Evolutionary conservation across 2,888 invertebrate species (phyloP).

Genomic region (Eristalis arbustorum): DNA sequence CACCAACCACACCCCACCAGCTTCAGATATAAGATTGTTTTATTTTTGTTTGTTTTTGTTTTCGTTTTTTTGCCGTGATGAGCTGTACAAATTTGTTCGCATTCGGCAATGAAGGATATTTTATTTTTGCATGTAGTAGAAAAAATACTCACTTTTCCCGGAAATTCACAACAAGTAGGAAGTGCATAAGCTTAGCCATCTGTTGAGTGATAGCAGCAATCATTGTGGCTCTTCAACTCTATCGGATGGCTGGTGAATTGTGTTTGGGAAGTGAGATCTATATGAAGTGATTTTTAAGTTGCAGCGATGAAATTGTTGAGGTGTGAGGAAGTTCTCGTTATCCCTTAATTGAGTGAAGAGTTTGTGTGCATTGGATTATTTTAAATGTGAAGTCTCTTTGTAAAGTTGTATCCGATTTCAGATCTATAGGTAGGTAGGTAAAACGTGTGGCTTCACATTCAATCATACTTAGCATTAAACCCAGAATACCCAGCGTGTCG

Average conservation of each 20-base stretch:
- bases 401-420: too few relatives aligned
- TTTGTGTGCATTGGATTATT: too few relatives aligned
- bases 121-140: constrained; percentile 43
- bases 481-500: too few relatives aligned
- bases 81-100: neutral
- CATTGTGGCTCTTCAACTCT: neutral
- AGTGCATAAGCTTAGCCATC: neutral
- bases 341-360: neutral
- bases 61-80: too few relatives aligned
- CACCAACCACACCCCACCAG: constrained; percentile 16
- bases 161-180: neutral
- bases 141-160: neutral
- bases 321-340: neutral
- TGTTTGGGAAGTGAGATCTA: neutral
- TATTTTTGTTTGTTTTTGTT: neutral
- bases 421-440: too few relatives aligned
- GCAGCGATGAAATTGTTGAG: neutral
- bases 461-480: too few relatives aligned
- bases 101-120: neutral
- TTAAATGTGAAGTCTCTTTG: too few relatives aligned
- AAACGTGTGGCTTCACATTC: too few relatives aligned
- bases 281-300: constrained; percentile 43
- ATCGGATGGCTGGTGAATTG: neutral
- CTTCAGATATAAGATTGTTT: constrained; percentile 41
- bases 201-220: neutral